Conservation (phyloP, 1,140 invertebrate species). For the silkworm (Bombyx mori) region DNA sequence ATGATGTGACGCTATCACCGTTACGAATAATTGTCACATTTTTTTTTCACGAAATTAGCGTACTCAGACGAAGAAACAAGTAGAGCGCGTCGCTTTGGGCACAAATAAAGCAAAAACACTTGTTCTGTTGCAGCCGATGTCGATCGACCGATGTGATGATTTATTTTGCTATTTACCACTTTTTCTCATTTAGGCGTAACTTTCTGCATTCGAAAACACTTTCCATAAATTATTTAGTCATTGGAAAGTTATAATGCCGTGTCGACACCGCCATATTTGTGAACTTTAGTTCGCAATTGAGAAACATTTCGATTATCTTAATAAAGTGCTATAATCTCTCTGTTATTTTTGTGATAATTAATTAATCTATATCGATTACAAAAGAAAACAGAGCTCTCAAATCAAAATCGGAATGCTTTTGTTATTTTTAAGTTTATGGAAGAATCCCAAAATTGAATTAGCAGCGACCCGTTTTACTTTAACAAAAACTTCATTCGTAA, state of each 20-base stretch:
- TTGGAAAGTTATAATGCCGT: constrained; percentile 13
- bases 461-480: background rate
- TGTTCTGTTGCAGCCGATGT: constrained; percentile 15
- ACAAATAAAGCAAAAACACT: constrained; percentile 16
- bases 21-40: constrained; percentile 22
- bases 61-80: constrained; percentile 15
- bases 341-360: too few species aligned
- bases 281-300: too few species aligned
- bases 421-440: too few species aligned
- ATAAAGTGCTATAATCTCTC: too few species aligned
- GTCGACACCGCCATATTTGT: background rate
- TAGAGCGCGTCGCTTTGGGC: constrained; percentile 22
- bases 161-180: constrained; percentile 17
- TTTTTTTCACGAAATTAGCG: constrained; percentile 22
- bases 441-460: too few species aligned
- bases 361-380: too few species aligned
- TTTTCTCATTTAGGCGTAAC: constrained; percentile 17
- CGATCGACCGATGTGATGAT: constrained; percentile 16
- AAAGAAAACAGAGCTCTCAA: too few species aligned
- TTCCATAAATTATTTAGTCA: constrained; percentile 20
- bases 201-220: constrained; percentile 26
- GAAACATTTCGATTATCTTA: too few species aligned
- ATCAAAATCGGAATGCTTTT: too few species aligned
- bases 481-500: background rate
- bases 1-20: constrained; percentile 10